Conservation (phyloP, 2,797 vertebrate genomes). For the Vipera latastei region DNA sequence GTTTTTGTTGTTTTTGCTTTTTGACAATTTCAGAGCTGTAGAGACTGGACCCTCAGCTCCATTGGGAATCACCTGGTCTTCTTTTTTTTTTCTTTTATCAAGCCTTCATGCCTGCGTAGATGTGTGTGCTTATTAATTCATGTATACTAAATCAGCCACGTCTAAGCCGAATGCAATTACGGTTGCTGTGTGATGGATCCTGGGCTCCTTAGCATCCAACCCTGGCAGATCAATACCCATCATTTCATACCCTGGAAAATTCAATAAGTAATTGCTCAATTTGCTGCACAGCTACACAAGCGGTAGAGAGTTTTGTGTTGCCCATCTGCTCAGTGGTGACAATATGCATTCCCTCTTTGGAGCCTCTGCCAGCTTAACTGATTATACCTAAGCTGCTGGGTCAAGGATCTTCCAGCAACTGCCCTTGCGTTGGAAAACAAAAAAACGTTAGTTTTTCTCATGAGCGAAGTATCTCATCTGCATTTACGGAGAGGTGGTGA, state of each 20-base stretch:
- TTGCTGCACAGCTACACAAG: conserved; percentile 37
- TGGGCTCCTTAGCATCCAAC: conserved; percentile 4
- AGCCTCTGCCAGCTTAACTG: conserved; percentile 9
- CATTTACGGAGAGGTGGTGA: not conserved
- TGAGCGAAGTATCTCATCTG: conserved; percentile 23
- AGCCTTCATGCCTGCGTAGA: not conserved
- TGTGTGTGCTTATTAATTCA: conserved; percentile 2
- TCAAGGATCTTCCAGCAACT: conserved; percentile 20
- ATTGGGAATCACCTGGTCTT: not conserved
- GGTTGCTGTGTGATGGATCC: conserved; percentile 27
- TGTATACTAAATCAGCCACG: not conserved
- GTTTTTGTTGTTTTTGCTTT: not conserved
- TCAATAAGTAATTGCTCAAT: conserved; percentile 48
- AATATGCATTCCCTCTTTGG: conserved; percentile 28
- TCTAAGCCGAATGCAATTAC: conserved; percentile 29
- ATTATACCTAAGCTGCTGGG: not conserved
- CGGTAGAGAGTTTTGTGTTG: not conserved
- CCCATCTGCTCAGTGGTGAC: not conserved
- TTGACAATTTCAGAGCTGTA: not conserved
- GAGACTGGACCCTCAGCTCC: not conserved
- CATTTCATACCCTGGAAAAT: conserved; percentile 47
- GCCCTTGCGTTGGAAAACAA: rapidly evolving
- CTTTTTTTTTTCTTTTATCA: not conserved
- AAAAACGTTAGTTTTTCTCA: conserved; percentile 26
- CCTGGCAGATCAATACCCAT: conserved; percentile 41